These are phyloP conservation scores for Drosophila infuscata DNA, from an alignment of 2,888 invertebrate species.

Conservation along the genomic window DNA sequence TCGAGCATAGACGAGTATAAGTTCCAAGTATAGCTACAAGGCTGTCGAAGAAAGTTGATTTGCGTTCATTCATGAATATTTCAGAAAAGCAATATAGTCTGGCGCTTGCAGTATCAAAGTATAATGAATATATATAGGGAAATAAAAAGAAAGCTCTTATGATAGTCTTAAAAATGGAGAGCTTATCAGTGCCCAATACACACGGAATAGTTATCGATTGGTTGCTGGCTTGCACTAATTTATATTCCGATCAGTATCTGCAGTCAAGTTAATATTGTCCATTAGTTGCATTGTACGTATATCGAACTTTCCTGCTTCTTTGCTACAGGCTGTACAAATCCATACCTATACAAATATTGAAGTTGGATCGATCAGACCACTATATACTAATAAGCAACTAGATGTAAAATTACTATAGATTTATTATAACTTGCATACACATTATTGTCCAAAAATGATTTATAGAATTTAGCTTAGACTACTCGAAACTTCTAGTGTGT, in stretches of 20 bases:
- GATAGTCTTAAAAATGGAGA: neutral
- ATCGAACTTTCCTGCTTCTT: neutral
- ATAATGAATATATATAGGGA: neutral
- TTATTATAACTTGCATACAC: neutral
- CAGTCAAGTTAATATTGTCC: neutral
- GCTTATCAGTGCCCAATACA: neutral
- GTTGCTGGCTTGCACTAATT: neutral
- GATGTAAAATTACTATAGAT: neutral
- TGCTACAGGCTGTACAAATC: neutral
- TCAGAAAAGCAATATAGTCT: neutral
- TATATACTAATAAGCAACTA: neutral
- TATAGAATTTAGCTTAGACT: neutral
- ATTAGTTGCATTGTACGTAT: neutral
- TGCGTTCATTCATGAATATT: neutral
- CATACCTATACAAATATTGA: neutral
- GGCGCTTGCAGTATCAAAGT: neutral
- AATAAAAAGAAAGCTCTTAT: neutral
- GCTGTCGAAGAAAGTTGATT: neutral
- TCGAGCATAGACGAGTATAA: neutral
- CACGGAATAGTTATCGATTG: neutral
- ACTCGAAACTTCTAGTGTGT: neutral
- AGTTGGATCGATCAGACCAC: neutral
- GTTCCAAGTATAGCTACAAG: neutral
- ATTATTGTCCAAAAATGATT: neutral
- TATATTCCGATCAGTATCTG: too few species aligned